phyloP scores from a whole-genome alignment of 2,797 vertebrate genomes.

The Pantherophis alleghaniensis region DNA sequence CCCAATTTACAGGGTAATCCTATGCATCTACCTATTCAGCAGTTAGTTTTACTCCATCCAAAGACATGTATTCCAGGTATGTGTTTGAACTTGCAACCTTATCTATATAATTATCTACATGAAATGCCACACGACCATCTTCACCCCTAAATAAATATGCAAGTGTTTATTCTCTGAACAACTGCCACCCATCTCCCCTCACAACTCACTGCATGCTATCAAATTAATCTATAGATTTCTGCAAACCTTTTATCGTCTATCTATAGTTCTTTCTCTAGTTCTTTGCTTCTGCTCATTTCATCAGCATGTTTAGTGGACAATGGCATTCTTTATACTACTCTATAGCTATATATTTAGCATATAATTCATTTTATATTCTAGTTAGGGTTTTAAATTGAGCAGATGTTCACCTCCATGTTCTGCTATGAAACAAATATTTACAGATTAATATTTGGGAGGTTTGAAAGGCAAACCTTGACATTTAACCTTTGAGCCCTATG shows the following conservation, averaged over 20 bases:
- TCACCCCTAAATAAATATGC: background rate
- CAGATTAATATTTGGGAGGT: background rate
- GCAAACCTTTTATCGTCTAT: background rate
- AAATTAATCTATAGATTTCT: background rate
- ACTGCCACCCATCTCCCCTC: background rate
- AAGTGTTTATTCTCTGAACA: background rate
- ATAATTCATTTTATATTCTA: background rate
- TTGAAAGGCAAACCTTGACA: background rate
- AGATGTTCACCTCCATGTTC: background rate
- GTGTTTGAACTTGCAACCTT: background rate
- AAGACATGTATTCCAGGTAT: background rate
- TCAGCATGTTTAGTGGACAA: background rate
- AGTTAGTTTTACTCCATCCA: background rate
- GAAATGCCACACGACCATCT: background rate
- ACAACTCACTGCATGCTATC: background rate
- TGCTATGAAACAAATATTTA: background rate
- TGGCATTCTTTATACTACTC: background rate
- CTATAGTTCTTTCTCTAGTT: background rate
- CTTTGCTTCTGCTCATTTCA: background rate
- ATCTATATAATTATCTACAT: background rate
- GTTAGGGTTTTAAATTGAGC: background rate
- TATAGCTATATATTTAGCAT: background rate
- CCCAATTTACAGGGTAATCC: background rate
- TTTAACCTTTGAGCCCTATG: no score
- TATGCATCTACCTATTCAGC: background rate